phyloP scores from a whole-genome alignment of 2,888 invertebrate genomes.

The Phragmatobia fuliginosa region DNA sequence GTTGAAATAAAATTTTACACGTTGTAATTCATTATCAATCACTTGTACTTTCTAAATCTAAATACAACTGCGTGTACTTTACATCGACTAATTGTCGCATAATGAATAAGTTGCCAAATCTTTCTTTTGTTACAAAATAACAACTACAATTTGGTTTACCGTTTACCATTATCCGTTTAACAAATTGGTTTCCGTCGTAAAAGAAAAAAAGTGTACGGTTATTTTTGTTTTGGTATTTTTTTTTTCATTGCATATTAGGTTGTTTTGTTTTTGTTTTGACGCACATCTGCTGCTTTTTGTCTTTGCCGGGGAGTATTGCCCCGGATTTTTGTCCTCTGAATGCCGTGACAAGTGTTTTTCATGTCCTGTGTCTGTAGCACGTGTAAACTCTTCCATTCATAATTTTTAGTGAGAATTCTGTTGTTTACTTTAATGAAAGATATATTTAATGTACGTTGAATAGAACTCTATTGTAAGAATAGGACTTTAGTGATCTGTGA shows the following conservation, averaged over 20 bases:
- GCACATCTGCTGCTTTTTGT: conserved; percentile 40
- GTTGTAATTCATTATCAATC: background rate
- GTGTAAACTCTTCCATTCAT: conserved; percentile 15
- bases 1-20: background rate
- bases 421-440: background rate
- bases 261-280: conserved; percentile 28
- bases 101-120: background rate
- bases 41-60: background rate
- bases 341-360: conserved; percentile 41
- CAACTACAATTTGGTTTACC: conserved; percentile 16
- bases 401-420: background rate
- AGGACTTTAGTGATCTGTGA: background rate
- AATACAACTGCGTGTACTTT: background rate
- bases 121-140: conserved; percentile 14
- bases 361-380: conserved; percentile 21
- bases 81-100: background rate
- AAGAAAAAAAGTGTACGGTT: conserved; percentile 18
- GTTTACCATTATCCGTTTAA: conserved; percentile 19
- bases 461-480: background rate
- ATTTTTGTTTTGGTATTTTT: conserved; percentile 27
- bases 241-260: conserved; percentile 18
- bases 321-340: conserved; percentile 21
- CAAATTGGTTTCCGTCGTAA: conserved; percentile 23
- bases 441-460: background rate
- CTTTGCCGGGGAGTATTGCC: conserved; percentile 20